These are phyloP conservation scores for Ostrea edulis DNA, from an alignment of 1,140 invertebrate genomes.

Conservation along the genomic window DNA sequence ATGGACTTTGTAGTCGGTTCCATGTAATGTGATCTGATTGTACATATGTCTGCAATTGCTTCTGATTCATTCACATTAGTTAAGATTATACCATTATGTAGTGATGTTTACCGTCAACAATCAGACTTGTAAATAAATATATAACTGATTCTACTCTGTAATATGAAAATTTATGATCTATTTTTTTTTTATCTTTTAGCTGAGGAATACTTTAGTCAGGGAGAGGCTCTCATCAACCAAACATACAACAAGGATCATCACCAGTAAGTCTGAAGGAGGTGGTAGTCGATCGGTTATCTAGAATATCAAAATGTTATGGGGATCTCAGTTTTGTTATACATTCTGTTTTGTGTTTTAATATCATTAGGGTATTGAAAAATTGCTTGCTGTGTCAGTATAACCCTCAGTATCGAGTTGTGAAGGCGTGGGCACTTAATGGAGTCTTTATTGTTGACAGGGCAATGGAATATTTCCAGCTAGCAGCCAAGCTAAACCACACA, in stretches of 20 bases:
- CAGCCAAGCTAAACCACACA: slow-evolving; percentile 88
- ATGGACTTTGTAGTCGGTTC: no score
- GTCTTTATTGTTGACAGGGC: slow-evolving; percentile 70
- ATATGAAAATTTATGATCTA: background rate
- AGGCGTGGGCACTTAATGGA: background rate
- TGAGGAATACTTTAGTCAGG: slow-evolving; percentile 70
- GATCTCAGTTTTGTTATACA: background rate
- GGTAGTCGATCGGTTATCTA: background rate
- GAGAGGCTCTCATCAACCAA: slow-evolving; percentile 71
- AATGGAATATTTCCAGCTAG: slow-evolving; percentile 82
- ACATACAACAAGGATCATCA: slow-evolving; percentile 71
- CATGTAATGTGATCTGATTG: no score
- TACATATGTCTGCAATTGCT: no score
- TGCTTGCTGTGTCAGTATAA: background rate
- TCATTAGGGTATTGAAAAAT: background rate
- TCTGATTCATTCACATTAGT: no score
- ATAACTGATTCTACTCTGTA: background rate
- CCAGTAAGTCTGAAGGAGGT: slow-evolving; percentile 67
- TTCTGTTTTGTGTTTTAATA: background rate
- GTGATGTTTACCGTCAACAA: no score
- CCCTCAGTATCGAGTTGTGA: background rate
- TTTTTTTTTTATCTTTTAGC: slow-evolving; percentile 58
- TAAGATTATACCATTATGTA: no score
- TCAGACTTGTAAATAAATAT: background rate
- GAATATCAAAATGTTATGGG: background rate